These are phyloP conservation scores for Heliconius aoede DNA, from an alignment of 2,888 invertebrate genomes.

Conservation along the genomic window DNA sequence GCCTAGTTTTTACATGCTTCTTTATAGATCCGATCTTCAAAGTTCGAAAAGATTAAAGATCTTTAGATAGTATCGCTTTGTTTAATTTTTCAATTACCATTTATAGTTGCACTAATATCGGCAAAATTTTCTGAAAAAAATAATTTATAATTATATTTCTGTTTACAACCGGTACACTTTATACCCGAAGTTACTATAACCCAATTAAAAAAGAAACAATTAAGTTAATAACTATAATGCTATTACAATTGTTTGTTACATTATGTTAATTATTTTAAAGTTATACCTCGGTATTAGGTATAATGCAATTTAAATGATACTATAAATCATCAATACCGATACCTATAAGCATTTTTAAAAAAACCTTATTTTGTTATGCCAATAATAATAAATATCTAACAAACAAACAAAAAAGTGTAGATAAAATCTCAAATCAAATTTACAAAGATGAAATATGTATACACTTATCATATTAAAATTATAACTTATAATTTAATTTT, in stretches of 20 bases:
- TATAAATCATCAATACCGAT: neutral
- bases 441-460: conserved; percentile 72
- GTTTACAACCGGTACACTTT: no score
- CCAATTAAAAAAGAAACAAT: neutral
- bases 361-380: neutral
- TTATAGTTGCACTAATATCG: conserved; percentile 1
- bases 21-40: conserved; percentile 78
- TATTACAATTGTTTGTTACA: no score
- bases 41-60: conserved; percentile 59
- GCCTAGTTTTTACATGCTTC: no score
- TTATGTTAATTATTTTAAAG: no score
- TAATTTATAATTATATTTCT: no score
- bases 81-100: conserved; percentile 30
- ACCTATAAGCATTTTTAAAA: neutral
- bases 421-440: conserved; percentile 71
- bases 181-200: no score
- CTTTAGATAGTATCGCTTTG: conserved; percentile 41
- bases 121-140: neutral
- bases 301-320: neutral
- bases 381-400: neutral
- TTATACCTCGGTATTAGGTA: no score
- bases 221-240: neutral
- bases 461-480: conserved; percentile 82
- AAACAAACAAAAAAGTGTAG: conserved; percentile 49
- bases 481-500: conserved; percentile 84